A percentile compares a stretch with the other conserved stretches of the same genome.
These are phyloP conservation scores for Dendrolimus kikuchii DNA, from an alignment of 1,140 invertebrate species.

Conservation along the genomic window DNA sequence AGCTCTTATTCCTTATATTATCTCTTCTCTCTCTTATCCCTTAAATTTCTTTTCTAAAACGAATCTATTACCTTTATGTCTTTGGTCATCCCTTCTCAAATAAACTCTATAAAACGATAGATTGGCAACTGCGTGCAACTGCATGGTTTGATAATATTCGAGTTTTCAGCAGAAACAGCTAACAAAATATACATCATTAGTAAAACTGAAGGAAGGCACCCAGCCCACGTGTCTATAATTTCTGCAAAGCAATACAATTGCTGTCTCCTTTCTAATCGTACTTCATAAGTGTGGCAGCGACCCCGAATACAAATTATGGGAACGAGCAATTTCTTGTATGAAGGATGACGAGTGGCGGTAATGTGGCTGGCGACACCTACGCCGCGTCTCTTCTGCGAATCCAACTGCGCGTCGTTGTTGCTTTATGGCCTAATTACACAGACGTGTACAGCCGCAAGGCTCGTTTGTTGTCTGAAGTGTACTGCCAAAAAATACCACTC, in stretches of 20 bases:
- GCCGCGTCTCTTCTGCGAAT: slow-evolving; percentile 53
- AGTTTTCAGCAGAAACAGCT: too few relatives aligned
- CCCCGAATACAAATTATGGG: slow-evolving; percentile 66
- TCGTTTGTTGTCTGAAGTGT: background rate
- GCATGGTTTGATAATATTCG: too few relatives aligned
- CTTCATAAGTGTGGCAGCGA: slow-evolving; percentile 56
- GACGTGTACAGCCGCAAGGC: slow-evolving; percentile 12
- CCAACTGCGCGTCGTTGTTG: slow-evolving; percentile 44
- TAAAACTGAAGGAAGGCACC: too few relatives aligned
- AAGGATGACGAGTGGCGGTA: slow-evolving; percentile 51
- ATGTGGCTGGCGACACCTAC: slow-evolving; percentile 53
- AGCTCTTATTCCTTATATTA: too few relatives aligned
- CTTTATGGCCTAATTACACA: slow-evolving; percentile 53
- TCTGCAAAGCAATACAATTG: slow-evolving; percentile 38
- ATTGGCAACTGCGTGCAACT: too few relatives aligned
- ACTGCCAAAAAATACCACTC: too few relatives aligned
- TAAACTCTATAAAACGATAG: too few relatives aligned
- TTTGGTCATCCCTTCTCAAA: too few relatives aligned
- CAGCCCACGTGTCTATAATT: slow-evolving; percentile 35
- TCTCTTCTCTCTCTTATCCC: too few relatives aligned
- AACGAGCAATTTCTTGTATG: slow-evolving; percentile 63
- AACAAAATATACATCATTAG: too few relatives aligned
- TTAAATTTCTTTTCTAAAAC: too few relatives aligned
- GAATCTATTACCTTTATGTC: too few relatives aligned
- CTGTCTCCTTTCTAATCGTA: slow-evolving; percentile 61